phyloP scores from a whole-genome alignment of 1,140 invertebrate species.

The Argopecten irradians region DNA sequence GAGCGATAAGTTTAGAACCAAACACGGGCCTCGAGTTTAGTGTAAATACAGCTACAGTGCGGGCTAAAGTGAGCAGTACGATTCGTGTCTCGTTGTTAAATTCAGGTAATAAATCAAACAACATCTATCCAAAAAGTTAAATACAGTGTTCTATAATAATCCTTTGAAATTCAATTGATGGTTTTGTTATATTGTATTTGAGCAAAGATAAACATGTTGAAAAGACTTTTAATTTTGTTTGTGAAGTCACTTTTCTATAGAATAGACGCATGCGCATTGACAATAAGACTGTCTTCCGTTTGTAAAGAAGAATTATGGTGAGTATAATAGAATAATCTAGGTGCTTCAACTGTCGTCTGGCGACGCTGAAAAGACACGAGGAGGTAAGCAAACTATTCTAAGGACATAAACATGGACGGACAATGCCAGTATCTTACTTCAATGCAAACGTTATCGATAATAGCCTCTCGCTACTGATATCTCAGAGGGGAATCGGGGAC shows the following conservation, averaged over 20 bases:
- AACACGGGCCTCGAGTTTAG: background rate
- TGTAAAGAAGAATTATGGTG: slow-evolving; percentile 10
- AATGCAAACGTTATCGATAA: background rate
- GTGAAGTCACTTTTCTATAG: slow-evolving; percentile 1
- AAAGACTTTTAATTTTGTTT: slow-evolving; percentile 19
- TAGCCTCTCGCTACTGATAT: too few species aligned
- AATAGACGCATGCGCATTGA: background rate
- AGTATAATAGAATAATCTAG: background rate
- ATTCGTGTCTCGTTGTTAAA: background rate
- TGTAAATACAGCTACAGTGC: background rate
- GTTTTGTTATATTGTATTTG: slow-evolving; percentile 23
- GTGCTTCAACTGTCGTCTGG: background rate
- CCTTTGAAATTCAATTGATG: slow-evolving; percentile 22
- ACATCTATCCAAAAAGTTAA: slow-evolving; percentile 23
- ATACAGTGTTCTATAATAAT: slow-evolving; percentile 7
- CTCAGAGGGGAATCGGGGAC: too few species aligned
- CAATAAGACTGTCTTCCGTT: slow-evolving; percentile 1
- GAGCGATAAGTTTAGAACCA: slow-evolving; percentile 16
- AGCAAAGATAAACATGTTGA: slow-evolving; percentile 17
- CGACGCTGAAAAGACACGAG: background rate
- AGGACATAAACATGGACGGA: background rate
- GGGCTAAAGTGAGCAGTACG: background rate
- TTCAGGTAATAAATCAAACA: slow-evolving; percentile 9
- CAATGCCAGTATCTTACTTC: background rate
- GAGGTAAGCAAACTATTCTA: background rate